Evolutionary conservation across 1,140 invertebrate species (phyloP), one percentile per base, ranked within the genome.

Genomic region (Drosophila rhopaloa): DNA sequence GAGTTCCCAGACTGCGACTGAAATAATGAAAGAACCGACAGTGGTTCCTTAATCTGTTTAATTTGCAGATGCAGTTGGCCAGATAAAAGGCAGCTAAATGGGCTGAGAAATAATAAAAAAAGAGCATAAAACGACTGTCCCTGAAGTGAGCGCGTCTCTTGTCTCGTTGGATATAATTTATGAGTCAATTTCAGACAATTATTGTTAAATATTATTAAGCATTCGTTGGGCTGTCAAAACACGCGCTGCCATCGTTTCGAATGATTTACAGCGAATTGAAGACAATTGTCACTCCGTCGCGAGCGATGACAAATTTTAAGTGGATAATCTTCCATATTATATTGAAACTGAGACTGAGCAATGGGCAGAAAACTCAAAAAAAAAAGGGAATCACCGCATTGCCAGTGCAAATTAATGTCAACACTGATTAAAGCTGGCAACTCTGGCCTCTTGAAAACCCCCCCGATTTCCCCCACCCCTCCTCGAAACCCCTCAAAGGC

Each of bases 141-240:
- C 72, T 58, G 61, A 68, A 54, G 60, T 29, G 48, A 47, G 16
- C 62, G 66, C 67, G 67, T 70, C 65, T 70, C 66, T 27, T 48
- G 54, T 71, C 68, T 71, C 81, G 73, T 76, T 60, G 76, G 70
- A 65, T 72, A 89, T 90, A 90, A 90, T 90, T 90, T 90, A 90
- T 90, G 88, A 83, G 79, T 83, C 88, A 90, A 90, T 90, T 89
- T 91, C 82, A 90, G 88, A 90, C 88, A 90, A 90, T 90, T 91
- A 83, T 90, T 90, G 88, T 91, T 90, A 86, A 90, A 90, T 90
- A 90, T 91, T 90, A 88, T 91, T 90, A 83, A 88, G 82, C 86
- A 86, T 88, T 90, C 86, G 88, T 59, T 79, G 80, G 72, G 67
- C 88, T 90, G 82, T 90, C 88, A 91, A 86, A 90, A 90, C 82